Percentiles rank a stretch among this genome's conserved stretches.
Conservation (phyloP, 2,888 invertebrate species). For the Pherbina coryleti region DNA sequence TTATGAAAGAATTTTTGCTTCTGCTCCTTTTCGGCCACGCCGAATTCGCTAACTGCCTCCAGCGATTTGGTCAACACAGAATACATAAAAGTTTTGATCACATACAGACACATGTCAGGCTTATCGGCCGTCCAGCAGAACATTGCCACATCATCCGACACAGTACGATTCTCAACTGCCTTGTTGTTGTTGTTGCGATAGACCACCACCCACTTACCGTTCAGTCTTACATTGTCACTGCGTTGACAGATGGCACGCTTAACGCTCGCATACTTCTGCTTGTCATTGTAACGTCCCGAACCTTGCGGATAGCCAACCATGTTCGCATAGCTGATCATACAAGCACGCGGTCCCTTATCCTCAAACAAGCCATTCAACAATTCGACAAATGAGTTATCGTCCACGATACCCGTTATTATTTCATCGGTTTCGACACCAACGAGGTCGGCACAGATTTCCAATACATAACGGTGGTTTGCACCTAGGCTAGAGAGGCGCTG, state of each 20-base stretch:
- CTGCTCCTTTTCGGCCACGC: constrained; percentile 70
- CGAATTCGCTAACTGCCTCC: constrained; percentile 71
- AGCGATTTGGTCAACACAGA: constrained; percentile 70
- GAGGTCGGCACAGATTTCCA: constrained; percentile 78
- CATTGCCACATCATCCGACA: constrained; percentile 71
- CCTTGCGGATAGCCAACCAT: constrained; percentile 75
- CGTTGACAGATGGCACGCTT: constrained; percentile 76
- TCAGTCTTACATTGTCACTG: constrained; percentile 73
- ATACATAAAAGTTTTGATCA: constrained; percentile 56
- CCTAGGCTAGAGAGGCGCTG: constrained; percentile 58
- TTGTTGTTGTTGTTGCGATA: constrained; percentile 76
- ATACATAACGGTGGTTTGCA: constrained; percentile 74
- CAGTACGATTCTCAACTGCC: constrained; percentile 75
- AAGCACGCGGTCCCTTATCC: constrained; percentile 74
- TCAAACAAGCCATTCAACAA: constrained; percentile 75
- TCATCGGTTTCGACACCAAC: constrained; percentile 77
- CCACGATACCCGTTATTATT: constrained; percentile 79
- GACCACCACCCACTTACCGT: constrained; percentile 78
- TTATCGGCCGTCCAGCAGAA: constrained; percentile 53
- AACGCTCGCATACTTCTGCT: constrained; percentile 63
- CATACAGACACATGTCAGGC: constrained; percentile 51
- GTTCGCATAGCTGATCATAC: constrained; percentile 78
- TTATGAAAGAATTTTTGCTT: constrained; percentile 73
- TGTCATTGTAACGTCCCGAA: constrained; percentile 61
- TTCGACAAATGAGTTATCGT: constrained; percentile 75